phyloP scores from a whole-genome alignment of 2,113 vertebrate species.

The Apodemus speciosus region DNA sequence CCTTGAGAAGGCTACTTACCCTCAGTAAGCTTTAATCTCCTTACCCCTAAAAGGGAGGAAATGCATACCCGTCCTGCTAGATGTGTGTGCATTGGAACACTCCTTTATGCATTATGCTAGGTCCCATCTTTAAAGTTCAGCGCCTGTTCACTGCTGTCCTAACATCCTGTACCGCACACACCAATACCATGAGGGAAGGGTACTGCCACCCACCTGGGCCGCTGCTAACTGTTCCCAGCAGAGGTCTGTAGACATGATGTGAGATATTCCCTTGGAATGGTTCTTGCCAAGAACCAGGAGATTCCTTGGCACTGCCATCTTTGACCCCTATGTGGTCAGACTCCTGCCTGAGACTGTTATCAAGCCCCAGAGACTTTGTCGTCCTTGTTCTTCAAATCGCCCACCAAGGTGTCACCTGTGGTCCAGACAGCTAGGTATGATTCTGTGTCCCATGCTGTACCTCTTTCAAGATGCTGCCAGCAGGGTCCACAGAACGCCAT shows the following conservation, averaged over 20 bases:
- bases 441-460: not conserved
- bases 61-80: not conserved
- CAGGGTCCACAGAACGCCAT: not conserved
- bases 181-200: not conserved
- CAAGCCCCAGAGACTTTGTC: not conserved
- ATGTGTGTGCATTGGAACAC: not conserved
- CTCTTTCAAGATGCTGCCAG: not conserved
- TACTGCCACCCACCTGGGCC: not conserved
- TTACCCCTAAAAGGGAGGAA: not conserved
- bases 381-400: not conserved
- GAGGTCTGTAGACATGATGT: not conserved
- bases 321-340: not conserved
- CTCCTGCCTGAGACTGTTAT: not conserved
- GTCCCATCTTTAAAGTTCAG: not conserved
- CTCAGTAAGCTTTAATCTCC: not conserved
- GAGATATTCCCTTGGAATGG: not conserved
- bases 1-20: not conserved
- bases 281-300: not conserved
- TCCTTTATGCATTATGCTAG: too few relatives aligned
- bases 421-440: not conserved
- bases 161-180: rapidly evolving
- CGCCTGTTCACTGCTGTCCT: not conserved
- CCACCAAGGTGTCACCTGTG: not conserved
- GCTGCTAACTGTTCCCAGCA: not conserved
- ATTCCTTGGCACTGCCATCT: not conserved